phyloP scores from a whole-genome alignment of 53 echinoderm and acorn worm genomes.

The Stichopus horrens region DNA sequence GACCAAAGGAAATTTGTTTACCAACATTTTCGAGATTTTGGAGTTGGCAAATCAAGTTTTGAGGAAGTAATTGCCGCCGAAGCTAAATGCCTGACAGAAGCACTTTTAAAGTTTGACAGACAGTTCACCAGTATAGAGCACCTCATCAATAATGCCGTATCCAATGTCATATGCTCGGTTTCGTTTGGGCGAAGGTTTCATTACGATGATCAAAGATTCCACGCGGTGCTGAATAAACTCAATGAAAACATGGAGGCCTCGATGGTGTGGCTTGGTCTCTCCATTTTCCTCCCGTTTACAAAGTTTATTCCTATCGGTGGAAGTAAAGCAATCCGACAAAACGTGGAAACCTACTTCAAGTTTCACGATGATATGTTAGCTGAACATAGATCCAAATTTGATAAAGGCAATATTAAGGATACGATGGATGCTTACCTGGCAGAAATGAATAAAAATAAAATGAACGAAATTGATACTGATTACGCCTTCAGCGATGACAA shows the following conservation, averaged over 20 bases:
- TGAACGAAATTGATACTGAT: neutral
- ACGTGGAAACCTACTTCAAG: neutral
- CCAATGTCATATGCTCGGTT: constrained; percentile 8
- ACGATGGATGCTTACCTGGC: constrained; percentile 35
- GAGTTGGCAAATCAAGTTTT: constrained; percentile 37
- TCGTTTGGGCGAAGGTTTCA: constrained; percentile 18
- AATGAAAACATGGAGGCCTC: constrained; percentile 32
- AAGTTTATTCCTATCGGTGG: constrained; percentile 14
- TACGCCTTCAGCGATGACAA: constrained; percentile 38
- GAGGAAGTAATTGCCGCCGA: constrained; percentile 20
- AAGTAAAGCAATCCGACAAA: neutral
- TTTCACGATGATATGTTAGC: neutral
- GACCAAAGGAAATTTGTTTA: constrained; percentile 33
- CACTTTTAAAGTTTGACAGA: constrained; percentile 10
- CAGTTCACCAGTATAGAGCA: neutral
- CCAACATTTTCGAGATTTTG: constrained; percentile 38
- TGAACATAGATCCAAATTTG: constrained; percentile 7
- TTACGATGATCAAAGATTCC: constrained; percentile 33
- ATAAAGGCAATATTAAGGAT: neutral
- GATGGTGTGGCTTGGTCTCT: neutral
- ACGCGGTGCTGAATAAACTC: neutral
- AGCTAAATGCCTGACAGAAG: constrained; percentile 24
- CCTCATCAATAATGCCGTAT: constrained; percentile 19
- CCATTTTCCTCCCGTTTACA: constrained; percentile 19
- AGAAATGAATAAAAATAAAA: constrained; percentile 31